These are phyloP conservation scores for Torymus auratus DNA, from an alignment of 2,888 invertebrate genomes.

Conservation along the genomic window DNA sequence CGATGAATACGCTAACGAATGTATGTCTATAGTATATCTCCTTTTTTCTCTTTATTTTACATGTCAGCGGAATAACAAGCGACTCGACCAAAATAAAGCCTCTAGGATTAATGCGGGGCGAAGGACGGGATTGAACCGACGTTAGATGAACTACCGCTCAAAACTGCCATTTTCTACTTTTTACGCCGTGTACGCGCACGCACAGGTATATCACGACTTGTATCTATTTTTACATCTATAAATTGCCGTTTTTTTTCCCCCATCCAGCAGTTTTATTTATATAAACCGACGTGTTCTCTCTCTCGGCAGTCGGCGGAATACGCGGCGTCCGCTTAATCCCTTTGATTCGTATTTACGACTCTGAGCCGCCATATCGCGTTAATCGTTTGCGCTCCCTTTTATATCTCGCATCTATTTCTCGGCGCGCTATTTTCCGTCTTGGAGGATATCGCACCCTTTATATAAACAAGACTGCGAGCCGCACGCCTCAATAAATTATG, in stretches of 20 bases:
- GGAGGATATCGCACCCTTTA: neutral
- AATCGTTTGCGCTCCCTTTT: slow-evolving; percentile 11
- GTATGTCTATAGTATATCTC: too few species aligned
- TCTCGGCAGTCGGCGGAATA: neutral
- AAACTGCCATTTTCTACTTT: neutral
- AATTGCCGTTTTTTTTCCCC: neutral
- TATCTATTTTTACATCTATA: neutral
- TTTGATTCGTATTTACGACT: slow-evolving; percentile 25
- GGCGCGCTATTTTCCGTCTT: neutral
- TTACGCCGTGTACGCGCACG: neutral
- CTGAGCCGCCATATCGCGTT: neutral
- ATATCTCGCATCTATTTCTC: slow-evolving; percentile 9
- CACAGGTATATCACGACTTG: too few species aligned
- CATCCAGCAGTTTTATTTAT: neutral
- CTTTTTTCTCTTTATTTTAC: too few species aligned
- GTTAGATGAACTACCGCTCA: slow-evolving; percentile 1
- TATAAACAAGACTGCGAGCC: too few species aligned
- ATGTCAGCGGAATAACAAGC: too few species aligned
- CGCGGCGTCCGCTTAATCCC: slow-evolving; percentile 8
- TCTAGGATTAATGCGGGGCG: too few species aligned
- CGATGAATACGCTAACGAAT: too few species aligned
- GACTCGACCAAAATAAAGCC: too few species aligned
- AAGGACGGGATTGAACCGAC: neutral
- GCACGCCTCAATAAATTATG: neutral
- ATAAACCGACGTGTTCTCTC: neutral